Percentiles rank a stretch among this genome's conserved stretches.
phyloP scores from a whole-genome alignment of 2,888 invertebrate species.

The Lottia gigantea region DNA sequence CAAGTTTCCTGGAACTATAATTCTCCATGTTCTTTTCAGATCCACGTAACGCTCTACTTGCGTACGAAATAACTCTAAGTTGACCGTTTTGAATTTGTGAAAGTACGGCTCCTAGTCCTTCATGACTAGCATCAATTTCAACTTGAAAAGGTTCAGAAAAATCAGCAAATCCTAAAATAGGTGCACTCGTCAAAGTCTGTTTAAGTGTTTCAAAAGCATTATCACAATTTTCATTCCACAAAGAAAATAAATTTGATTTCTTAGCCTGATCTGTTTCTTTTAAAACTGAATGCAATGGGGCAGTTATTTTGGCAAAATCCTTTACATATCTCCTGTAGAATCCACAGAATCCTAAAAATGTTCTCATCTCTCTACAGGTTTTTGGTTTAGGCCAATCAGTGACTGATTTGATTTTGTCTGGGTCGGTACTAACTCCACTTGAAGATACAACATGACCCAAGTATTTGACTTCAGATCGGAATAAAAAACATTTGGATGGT shows the following conservation, averaged over 20 bases:
- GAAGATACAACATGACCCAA: constrained; percentile 19
- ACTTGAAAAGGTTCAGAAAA: too few species aligned
- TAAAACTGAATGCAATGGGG: too few species aligned
- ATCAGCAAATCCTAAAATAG: too few species aligned
- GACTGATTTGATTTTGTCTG: constrained; percentile 13
- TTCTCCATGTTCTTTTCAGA: too few species aligned
- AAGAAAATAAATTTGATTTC: constrained; percentile 11
- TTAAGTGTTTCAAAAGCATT: constrained; percentile 11
- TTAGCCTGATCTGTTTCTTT: too few species aligned
- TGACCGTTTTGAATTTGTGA: too few species aligned
- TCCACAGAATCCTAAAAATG: constrained; percentile 19
- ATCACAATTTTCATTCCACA: constrained; percentile 16
- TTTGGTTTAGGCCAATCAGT: constrained; percentile 12
- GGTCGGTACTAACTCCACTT: constrained; percentile 17
- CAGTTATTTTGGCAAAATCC: constrained; percentile 14
- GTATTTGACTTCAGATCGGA: constrained; percentile 10
- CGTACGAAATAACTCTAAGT: too few species aligned
- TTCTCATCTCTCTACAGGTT: constrained; percentile 13
- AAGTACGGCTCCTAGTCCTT: too few species aligned
- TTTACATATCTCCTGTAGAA: constrained; percentile 22
- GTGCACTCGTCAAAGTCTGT: too few species aligned
- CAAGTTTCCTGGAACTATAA: too few species aligned
- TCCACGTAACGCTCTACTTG: too few species aligned
- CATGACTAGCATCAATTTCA: too few species aligned
- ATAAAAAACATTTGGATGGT: constrained; percentile 20